phyloP scores from a whole-genome alignment of 2,797 vertebrate species.

The Urosaurus nigricauda region DNA sequence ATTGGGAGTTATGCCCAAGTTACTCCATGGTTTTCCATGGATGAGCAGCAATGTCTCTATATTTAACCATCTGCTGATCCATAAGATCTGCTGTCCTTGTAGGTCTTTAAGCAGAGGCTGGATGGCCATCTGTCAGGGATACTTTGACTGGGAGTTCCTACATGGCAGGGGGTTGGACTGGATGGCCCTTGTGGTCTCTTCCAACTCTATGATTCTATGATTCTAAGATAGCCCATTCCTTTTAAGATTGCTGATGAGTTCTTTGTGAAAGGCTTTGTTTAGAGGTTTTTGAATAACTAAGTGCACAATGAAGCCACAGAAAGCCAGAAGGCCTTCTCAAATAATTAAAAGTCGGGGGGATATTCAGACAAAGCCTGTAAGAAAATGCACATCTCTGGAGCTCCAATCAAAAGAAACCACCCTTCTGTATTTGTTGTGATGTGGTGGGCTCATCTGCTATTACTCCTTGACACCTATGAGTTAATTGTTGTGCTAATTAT shows the following conservation, averaged over 20 bases:
- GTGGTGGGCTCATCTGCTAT: slow-evolving; percentile 7
- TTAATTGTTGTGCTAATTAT: slow-evolving; percentile 71
- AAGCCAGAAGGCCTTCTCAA: slow-evolving; percentile 26
- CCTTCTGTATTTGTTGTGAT: slow-evolving; percentile 20
- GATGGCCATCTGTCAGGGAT: no score
- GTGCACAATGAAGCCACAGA: slow-evolving; percentile 14
- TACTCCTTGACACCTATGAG: not conserved
- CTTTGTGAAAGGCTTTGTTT: not conserved
- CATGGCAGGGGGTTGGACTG: no score
- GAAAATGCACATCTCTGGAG: not conserved
- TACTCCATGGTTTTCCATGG: no score
- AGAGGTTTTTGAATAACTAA: not conserved
- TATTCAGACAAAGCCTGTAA: slow-evolving; percentile 30
- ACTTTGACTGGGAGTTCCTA: no score
- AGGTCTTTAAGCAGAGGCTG: no score
- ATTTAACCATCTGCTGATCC: not conserved
- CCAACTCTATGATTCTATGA: no score
- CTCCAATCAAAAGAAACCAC: slow-evolving; percentile 2
- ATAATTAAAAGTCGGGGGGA: slow-evolving; percentile 6
- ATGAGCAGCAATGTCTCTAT: not conserved
- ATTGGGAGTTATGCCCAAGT: no score
- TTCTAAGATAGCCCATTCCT: not conserved
- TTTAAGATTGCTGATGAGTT: not conserved
- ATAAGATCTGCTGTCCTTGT: no score
- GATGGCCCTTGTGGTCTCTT: no score